Evolutionary conservation across 2,888 invertebrate species (phyloP), one percentile per base, ranked within the genome.

Genomic region (Lepidocyrtoides sp.): DNA sequence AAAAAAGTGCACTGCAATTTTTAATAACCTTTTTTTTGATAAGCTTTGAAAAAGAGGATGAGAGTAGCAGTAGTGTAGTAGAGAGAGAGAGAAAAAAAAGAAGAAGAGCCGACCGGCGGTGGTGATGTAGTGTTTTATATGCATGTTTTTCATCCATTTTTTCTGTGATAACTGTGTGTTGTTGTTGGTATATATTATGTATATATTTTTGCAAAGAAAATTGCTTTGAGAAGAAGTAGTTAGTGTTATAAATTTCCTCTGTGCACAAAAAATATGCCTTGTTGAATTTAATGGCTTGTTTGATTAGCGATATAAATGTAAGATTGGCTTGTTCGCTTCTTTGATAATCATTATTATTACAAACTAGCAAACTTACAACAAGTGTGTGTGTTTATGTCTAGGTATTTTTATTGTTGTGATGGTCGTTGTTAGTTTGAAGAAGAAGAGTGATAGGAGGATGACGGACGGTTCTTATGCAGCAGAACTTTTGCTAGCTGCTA

Each of bases 301-400:
- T 89, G 89, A 89, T 89, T 89, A 89, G 89, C 77, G 89, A 89
- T 89, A 89, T 89, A 72, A 89, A 89, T 89, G 89, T 82, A 72
- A 89, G 89, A 89, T 89, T 82, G 77, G 77, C 77, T 77, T 77
- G 84, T 77, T 77, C 77, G 54, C 77, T 77, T 77, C 77, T 77
- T 54, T 77, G 77, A 84, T 69, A 69, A 84, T 66, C 69, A 84
- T 82, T 63, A 82, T 84, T 84, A 84, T 84, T 69, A 84, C 51
- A 5, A 54, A 51, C 48, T 26, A 75, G 48, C 29, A 20, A 44
- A 7, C 36, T 36, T 20, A 26, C 14, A 26, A 26, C 7, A 26
- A 10, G 66, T 48, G 48, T 75, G 48, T 48, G 32, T 51, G 77
- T 54, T 8, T 77, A 48, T 75, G 26, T 51, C 32, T 77, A 77